Evolutionary conservation across 2,113 vertebrate species (phyloP), one percentile per base, ranked within the genome.

Genomic region (Coryphaenoides rupestris): DNA sequence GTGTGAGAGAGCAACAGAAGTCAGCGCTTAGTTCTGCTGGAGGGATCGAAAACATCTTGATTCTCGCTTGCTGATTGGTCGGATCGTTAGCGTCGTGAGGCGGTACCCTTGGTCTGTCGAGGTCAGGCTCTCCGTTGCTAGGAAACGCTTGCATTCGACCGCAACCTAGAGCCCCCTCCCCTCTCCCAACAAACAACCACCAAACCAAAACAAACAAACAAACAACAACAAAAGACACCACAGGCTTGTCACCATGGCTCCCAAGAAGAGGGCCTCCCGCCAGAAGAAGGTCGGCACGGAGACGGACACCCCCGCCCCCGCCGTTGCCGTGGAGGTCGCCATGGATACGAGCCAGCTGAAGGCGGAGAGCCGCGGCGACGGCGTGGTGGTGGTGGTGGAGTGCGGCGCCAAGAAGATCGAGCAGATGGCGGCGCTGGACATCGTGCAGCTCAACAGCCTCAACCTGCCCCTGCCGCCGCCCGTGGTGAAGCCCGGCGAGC

Each of bases 181-280:
- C 9, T 40, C n/a, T 10, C 33, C 13, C 33, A 55, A 12, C 14
- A 58, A 58, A 26, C 28, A 24, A 46, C 23, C 13, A 54, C 10
- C 2, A 53, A n/a, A n/a, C n/a, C n/a, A n/a, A n/a, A n/a, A n/a
- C n/a, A n/a, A n/a, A n/a, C n/a, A n/a, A n/a, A 13, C 15, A 46
- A 60, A 28, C 33, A 28, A 49, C 21, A 14, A 55, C 7, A 5
- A 53, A 58, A 3, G 53, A 2, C 33, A 40, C 33, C 33, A 40
- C 13, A 7, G 33, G 10, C 45, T 22, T n/a, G 59, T 14, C 5
- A 19, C 22, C 4, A 93, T 94, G 92, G 88, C 92, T 21, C 92
- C 93, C 17, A 93, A 93, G 69, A 93, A 90, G 87, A 94, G 92
- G 87, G 69, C 69, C n/a, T n/a, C 84, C 10, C 91, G 88, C 0